Base-by-base conservation (phyloP, 2,113 vertebrate genomes). In the Hiodon tergisus region DNA sequence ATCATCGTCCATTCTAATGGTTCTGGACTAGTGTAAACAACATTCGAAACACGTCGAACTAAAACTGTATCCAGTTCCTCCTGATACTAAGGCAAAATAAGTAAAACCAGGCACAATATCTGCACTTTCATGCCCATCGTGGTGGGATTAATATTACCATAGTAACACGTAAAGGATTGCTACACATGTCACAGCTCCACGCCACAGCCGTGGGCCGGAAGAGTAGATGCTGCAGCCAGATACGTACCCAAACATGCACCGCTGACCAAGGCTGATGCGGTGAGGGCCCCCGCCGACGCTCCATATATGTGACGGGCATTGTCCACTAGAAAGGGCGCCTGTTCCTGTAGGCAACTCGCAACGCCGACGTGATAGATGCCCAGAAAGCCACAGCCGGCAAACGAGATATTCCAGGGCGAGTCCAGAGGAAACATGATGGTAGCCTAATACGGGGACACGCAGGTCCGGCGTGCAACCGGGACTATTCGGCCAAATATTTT, bases 351-450 rank as follows among this genome's bases (percentile, higher is more conserved):
- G 83, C 95, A 97, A 87, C 95, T 96, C 78, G 95, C 96, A 2
- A 98, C 97, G 0, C 97, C 97, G 74, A 99, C 47, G 78, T 99
- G 96, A 85, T 99, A 99, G 78, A 98, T 91, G 2, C 97, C 97
- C 46, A 99, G 87, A 84, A 99, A 99, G 1, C 97, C 96, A 68
- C 97, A 99, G 46, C 97, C 97, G 2, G 97, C 96, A 81, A 99
- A 99, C 31, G 97, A 99, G 81, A 98, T 96, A 84, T 93, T 98
- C 97, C 97, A 99, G 9, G 91, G 86, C 54, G 94, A 86, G 83
- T 96, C 95, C 73, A 77, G 76, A 8, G 94, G 94, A 76, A 98
- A 96, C 97, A 99, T 99, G 53, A 79, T 87, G 83, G 57, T 48
- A 3, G 63, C 6, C 63, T 66, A 75, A 67, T 69, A 31, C 62